Base-by-base conservation (phyloP, 1,140 invertebrate genomes). In the Drosophila bocki region DNA sequence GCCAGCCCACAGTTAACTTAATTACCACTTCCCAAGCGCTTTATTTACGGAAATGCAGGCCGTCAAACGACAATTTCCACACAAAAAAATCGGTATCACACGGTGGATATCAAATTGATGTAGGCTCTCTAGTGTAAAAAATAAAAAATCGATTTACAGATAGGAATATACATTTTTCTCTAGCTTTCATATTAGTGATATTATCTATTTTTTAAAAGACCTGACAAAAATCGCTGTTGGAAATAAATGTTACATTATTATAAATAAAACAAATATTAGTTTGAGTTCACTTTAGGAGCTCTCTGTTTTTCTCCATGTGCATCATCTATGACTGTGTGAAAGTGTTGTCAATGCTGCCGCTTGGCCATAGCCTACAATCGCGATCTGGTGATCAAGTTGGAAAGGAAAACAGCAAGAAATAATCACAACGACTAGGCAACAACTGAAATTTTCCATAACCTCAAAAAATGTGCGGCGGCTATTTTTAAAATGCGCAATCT, bases 401-500 rank as follows among this genome's bases (percentile, higher is more conserved):
- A 58, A 71, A 72, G 69, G 53, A 70, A 70, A 69, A 71, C 12
- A 71, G 50, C 67, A 50, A 71, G 45, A 72, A 72, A 72, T 42
- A 67, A 62, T 59, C 70, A 71, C 50, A 29, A 58, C 53, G 53
- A 56, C 53, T 56, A 56, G 53, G 53, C 53, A 80, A 69, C 71
- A 75, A 62, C 51, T 78, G 68, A 86, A 61, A 81, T 90, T 90
- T 90, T 81, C 78, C 78, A 90, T 90, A 90, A 90, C 78, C 84
- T 90, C 74, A 75, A 80, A 53, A 63, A 64, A 60, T 62, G 75
- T 63, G 77, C 68, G 53, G 62, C 59, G 64, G 60, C 84, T 87
- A 88, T 88, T 88, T 88, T 69, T 90, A 87, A 79, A 87, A 80
- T 82, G 70, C 83, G 71, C 83, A 82, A 86, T 86, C 83, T 86